A percentile compares a stretch with the other conserved stretches of the same genome.
Conservation (phyloP, 2,113 vertebrate species). For the Nanorana parkeri region DNA sequence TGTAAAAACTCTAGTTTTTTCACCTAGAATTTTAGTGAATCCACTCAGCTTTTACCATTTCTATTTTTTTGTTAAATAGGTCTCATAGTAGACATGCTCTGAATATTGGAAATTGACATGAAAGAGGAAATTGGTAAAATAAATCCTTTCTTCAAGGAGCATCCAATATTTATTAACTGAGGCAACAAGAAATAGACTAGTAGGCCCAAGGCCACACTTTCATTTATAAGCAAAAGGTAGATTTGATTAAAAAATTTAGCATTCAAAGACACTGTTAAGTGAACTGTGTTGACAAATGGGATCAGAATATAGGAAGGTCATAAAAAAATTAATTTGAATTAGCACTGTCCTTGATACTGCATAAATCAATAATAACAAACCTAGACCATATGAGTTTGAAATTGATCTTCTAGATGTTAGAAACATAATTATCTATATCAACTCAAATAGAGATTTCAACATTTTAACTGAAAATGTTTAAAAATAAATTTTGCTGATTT, state of each 20-base stretch:
- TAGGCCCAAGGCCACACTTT: constrained; percentile 46
- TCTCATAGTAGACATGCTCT: background rate
- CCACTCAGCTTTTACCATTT: background rate
- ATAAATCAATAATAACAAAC: constrained; percentile 50
- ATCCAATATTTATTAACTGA: constrained; percentile 52
- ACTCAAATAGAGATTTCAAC: background rate
- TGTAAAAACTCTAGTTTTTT: too few relatives aligned
- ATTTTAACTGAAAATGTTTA: background rate
- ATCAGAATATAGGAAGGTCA: constrained; percentile 51
- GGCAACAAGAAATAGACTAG: constrained; percentile 33
- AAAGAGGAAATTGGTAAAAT: constrained; percentile 24
- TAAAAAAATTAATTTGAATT: constrained; percentile 54
- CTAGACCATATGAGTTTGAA: background rate
- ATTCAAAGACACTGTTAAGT: constrained; percentile 46
- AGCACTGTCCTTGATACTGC: constrained; percentile 50
- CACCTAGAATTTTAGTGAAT: too few relatives aligned
- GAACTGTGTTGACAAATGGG: constrained; percentile 50
- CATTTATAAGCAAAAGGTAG: constrained; percentile 41
- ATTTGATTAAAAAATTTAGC: constrained; percentile 47
- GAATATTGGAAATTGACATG: constrained; percentile 8
- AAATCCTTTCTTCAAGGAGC: constrained; percentile 37
- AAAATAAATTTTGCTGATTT: too few relatives aligned
- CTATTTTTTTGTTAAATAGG: constrained; percentile 11
- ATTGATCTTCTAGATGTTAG: constrained; percentile 39
- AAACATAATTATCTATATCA: constrained; percentile 23